Conservation (phyloP, 2,113 vertebrate genomes). For the Dicaeum eximium region DNA sequence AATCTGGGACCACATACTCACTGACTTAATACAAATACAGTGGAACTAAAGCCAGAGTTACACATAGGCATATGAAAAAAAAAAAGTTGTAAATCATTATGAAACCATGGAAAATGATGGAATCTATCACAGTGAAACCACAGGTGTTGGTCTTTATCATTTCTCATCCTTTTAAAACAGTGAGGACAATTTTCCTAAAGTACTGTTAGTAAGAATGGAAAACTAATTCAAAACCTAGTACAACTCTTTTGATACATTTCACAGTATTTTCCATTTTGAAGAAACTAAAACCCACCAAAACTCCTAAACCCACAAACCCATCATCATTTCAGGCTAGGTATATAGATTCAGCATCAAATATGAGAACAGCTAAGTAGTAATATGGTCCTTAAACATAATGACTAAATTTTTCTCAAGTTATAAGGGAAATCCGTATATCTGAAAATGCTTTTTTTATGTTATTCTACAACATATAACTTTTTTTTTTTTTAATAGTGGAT, state of each 20-base stretch:
- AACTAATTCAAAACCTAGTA: neutral
- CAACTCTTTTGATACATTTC: neutral
- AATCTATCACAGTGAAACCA: neutral
- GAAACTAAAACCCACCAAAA: neutral
- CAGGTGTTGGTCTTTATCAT: neutral
- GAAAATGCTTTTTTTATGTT: neutral
- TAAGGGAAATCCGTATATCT: neutral
- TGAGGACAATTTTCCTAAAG: neutral
- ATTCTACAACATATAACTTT: neutral
- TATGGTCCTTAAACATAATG: neutral
- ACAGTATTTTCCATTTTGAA: neutral
- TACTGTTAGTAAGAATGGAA: neutral
- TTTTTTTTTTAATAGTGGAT: neutral
- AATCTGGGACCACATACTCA: neutral
- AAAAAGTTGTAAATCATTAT: neutral
- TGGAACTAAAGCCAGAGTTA: neutral
- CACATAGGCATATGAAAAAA: neutral
- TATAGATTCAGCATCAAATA: neutral
- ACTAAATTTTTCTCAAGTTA: neutral
- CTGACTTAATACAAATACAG: neutral
- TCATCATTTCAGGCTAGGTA: neutral
- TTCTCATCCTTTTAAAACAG: neutral
- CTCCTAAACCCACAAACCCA: neutral
- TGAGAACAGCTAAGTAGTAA: neutral
- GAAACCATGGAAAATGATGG: neutral